Evolutionary conservation across 2,113 vertebrate species (phyloP).

Genomic region (Scopus umbretta): DNA sequence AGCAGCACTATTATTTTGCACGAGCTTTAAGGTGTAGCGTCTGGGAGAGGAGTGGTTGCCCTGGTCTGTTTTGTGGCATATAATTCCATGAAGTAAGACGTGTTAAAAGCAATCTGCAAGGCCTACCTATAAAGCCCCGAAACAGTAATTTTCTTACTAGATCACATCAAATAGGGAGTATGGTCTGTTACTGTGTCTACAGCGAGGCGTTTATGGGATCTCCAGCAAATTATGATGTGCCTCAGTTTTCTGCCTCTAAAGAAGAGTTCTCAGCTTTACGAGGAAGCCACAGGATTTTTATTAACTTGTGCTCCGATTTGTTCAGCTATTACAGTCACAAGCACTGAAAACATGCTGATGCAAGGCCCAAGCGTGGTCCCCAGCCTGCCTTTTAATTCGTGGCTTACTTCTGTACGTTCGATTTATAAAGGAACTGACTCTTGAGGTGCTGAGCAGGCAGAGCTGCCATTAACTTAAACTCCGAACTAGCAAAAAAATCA

Average conservation of each 20-base stretch:
- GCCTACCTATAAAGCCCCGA: neutral
- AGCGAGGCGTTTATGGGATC: neutral
- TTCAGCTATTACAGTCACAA: neutral
- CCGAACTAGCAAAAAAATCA: neutral
- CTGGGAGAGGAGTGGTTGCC: neutral
- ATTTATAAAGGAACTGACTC: neutral
- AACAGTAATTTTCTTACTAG: neutral
- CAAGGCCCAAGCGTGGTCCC: neutral
- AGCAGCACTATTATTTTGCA: neutral
- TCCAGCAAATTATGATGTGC: neutral
- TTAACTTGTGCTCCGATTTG: neutral
- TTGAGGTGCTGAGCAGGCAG: neutral
- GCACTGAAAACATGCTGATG: neutral
- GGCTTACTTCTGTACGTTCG: neutral
- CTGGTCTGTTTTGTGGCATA: neutral
- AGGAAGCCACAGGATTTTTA: neutral
- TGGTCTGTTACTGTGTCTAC: neutral
- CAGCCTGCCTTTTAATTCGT: neutral
- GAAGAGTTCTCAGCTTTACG: neutral
- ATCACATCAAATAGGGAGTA: neutral
- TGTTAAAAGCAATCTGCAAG: neutral
- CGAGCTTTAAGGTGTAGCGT: neutral
- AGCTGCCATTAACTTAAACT: neutral
- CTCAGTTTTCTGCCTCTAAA: neutral
- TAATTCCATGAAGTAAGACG: neutral